Evolutionary conservation across 2,888 invertebrate species (phyloP).

Genomic region (Eurois occulta): DNA sequence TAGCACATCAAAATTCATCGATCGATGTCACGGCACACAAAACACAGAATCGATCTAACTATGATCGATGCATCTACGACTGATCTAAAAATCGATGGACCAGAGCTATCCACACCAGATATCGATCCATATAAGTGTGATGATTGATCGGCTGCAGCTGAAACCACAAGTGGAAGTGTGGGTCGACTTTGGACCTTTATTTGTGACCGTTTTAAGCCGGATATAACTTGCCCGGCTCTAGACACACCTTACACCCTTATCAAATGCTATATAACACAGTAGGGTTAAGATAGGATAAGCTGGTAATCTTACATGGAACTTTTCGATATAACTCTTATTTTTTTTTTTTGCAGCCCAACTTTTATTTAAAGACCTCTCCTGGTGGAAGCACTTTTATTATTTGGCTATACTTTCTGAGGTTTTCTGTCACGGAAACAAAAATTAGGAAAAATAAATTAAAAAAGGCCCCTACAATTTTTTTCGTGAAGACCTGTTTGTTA

Average conservation of each 20-base stretch:
- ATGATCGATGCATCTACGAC: conserved; percentile 13
- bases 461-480: neutral
- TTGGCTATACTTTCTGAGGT: neutral
- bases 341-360: neutral
- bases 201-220: neutral
- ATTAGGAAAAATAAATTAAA: too few relatives aligned
- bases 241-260: neutral
- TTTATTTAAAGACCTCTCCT: neutral
- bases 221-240: neutral
- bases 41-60: neutral
- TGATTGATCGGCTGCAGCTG: conserved; percentile 24
- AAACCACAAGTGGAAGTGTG: neutral
- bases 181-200: neutral
- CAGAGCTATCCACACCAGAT: conserved; percentile 21
- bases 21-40: neutral
- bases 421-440: too few relatives aligned
- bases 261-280: neutral
- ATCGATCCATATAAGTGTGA: neutral
- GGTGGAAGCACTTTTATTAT: neutral
- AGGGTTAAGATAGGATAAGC: neutral
- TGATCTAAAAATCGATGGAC: conserved; percentile 30
- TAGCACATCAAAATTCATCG: neutral
- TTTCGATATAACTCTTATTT: neutral
- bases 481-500: too few relatives aligned
- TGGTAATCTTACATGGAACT: neutral